phyloP scores from a whole-genome alignment of 2,797 vertebrate genomes.

The Tenualosa thibaudeaui region DNA sequence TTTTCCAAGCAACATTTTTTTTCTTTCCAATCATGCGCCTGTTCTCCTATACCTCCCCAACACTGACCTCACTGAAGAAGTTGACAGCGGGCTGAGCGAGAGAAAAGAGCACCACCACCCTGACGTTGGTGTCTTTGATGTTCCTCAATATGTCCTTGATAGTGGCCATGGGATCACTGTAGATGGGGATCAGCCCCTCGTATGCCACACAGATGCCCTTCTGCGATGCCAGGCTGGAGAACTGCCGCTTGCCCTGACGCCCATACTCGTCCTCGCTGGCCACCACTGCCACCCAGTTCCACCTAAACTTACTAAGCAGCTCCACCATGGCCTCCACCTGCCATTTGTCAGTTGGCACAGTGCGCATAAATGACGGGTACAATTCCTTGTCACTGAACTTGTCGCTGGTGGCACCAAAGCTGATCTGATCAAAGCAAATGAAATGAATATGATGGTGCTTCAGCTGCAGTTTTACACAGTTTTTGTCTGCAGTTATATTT shows the following conservation, averaged over 20 bases:
- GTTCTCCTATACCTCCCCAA: background rate
- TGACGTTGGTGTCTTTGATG: conserved; percentile 67
- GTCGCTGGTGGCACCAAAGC: conserved; percentile 82
- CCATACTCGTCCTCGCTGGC: conserved; percentile 86
- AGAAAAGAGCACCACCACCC: conserved; percentile 81
- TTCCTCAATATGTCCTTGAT: conserved; percentile 57
- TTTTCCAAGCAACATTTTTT: no score
- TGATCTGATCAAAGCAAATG: conserved; percentile 73
- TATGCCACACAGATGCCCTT: conserved; percentile 82
- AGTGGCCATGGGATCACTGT: conserved; percentile 31
- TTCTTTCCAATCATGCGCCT: no score
- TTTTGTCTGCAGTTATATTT: background rate
- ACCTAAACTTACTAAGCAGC: conserved; percentile 74
- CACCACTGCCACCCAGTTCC: conserved; percentile 89
- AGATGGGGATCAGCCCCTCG: conserved; percentile 80
- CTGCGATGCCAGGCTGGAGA: conserved; percentile 62
- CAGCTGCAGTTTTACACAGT: background rate
- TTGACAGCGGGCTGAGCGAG: conserved; percentile 24
- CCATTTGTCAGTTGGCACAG: conserved; percentile 78
- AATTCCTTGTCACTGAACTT: conserved; percentile 74
- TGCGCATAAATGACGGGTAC: conserved; percentile 89
- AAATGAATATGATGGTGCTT: background rate
- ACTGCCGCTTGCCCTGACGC: conserved; percentile 69
- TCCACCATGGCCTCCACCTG: conserved; percentile 71
- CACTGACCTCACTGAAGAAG: conserved; percentile 73